Conservation (phyloP, 2,797 vertebrate genomes). For the Pseudotriccus pelzelni region DNA sequence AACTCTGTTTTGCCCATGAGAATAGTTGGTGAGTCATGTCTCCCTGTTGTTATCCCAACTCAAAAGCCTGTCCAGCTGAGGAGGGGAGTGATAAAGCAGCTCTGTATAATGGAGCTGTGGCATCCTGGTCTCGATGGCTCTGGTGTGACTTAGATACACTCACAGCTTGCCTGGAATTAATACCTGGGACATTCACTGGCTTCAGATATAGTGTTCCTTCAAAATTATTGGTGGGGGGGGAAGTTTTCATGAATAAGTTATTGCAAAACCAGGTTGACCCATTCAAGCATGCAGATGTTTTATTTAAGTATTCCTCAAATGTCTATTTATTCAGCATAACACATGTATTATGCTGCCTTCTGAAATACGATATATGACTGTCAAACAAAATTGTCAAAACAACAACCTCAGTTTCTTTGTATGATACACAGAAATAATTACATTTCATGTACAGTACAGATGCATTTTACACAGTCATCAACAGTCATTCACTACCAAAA, state of each 20-base stretch:
- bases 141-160: neutral
- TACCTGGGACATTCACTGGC: neutral
- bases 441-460: constrained; percentile 88
- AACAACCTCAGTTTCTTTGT: constrained; percentile 81
- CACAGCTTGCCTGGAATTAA: neutral
- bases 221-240: neutral
- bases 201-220: neutral
- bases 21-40: neutral
- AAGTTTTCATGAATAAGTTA: constrained; percentile 49
- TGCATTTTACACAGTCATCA: constrained; percentile 87
- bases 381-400: constrained; percentile 79
- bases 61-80: neutral
- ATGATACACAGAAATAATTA: constrained; percentile 87
- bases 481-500: constrained; percentile 83
- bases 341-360: constrained; percentile 78
- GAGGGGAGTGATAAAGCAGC: neutral
- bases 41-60: neutral
- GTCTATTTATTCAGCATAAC: constrained; percentile 84
- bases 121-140: neutral
- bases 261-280: constrained; percentile 71
- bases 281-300: constrained; percentile 85
- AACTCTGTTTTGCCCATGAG: neutral
- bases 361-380: constrained; percentile 77
- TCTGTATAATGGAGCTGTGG: neutral
- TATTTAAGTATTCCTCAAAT: constrained; percentile 82